phyloP scores from a whole-genome alignment of 2,888 invertebrate species.

The Ophion ellenae region DNA sequence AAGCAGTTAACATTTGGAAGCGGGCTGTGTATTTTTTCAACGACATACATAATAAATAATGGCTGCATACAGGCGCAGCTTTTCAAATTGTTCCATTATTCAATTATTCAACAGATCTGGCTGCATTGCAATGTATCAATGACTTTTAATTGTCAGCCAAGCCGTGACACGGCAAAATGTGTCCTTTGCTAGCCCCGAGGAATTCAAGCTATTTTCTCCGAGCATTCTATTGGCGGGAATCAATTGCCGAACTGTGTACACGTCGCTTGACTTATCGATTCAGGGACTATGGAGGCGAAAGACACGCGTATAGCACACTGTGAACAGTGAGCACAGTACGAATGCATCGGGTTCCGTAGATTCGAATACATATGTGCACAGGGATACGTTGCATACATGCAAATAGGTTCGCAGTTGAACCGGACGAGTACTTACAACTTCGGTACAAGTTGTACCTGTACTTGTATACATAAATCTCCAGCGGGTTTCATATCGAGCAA shows the following conservation, averaged over 20 bases:
- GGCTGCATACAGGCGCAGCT: background rate
- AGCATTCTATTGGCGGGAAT: conserved; percentile 22
- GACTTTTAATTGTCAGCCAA: background rate
- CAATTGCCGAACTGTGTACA: conserved; percentile 10
- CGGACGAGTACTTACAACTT: conserved; percentile 57
- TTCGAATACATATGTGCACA: conserved; percentile 7
- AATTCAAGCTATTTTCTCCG: conserved; percentile 13
- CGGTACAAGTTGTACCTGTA: conserved; percentile 51
- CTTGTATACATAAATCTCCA: conserved; percentile 25
- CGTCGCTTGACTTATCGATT: conserved; percentile 20
- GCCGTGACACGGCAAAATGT: background rate
- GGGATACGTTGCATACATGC: conserved; percentile 44
- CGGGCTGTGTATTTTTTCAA: background rate
- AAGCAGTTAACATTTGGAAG: background rate
- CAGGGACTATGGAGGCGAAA: background rate
- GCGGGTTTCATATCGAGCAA: conserved; percentile 40
- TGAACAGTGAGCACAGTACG: background rate
- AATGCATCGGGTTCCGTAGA: background rate
- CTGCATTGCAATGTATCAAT: background rate
- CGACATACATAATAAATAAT: too few relatives aligned
- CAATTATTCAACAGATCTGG: background rate
- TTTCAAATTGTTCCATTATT: background rate
- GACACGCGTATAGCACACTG: conserved; percentile 18
- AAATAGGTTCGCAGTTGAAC: conserved; percentile 42
- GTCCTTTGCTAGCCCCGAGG: background rate